These are phyloP conservation scores for Esox lucius DNA, from an alignment of 2,797 vertebrate genomes.

Conservation along the genomic window DNA sequence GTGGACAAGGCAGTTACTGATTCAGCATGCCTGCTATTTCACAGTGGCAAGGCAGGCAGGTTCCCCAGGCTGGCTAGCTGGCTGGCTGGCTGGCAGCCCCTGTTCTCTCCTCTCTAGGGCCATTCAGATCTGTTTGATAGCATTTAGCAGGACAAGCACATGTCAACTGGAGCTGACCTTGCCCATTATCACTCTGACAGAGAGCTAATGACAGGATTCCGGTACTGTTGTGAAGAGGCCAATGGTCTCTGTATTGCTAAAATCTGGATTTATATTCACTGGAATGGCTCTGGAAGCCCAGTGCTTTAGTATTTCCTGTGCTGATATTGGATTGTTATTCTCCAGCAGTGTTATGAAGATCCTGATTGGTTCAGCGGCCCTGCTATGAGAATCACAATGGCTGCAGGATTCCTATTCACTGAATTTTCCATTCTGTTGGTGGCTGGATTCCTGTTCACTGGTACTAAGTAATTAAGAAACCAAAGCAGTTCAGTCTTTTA, in stretches of 20 bases:
- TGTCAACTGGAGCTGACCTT: conserved; percentile 51
- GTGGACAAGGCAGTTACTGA: not conserved
- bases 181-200: conserved; percentile 52
- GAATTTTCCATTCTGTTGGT: too few species aligned
- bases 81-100: not conserved
- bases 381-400: too few species aligned
- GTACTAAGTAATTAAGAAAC: too few species aligned
- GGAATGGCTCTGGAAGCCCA: not conserved
- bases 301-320: too few species aligned
- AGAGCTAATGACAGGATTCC: conserved; percentile 50
- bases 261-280: not conserved
- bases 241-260: conserved; percentile 21
- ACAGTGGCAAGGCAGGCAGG: not conserved
- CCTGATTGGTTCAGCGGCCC: too few species aligned
- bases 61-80: conserved; percentile 8
- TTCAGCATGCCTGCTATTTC: not conserved
- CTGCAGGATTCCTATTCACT: not conserved
- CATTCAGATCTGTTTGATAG: conserved; percentile 51
- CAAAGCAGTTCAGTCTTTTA: too few species aligned
- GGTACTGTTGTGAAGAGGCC: conserved; percentile 18
- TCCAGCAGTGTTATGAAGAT: too few species aligned
- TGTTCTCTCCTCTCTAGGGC: conserved; percentile 26
- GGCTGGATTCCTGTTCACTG: too few species aligned
- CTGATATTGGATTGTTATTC: too few species aligned
- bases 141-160: conserved; percentile 52